Evolutionary conservation across 2,888 invertebrate genomes (phyloP).

Genomic region (Erebia aethiops): DNA sequence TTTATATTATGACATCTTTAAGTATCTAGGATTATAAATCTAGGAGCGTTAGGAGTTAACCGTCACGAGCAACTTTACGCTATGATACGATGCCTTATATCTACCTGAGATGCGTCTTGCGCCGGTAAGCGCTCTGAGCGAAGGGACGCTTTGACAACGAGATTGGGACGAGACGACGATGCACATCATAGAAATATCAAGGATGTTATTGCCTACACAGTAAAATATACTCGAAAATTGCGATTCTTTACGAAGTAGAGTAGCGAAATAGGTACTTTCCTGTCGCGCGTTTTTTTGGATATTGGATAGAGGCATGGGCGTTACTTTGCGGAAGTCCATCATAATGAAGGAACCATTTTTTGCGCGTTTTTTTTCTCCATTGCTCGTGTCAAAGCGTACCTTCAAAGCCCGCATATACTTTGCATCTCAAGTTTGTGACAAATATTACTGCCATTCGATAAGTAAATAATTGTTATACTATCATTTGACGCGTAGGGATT

Average conservation of each 20-base stretch:
- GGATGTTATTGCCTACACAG: too few species aligned
- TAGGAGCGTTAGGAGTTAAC: slow-evolving; percentile 52
- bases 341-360: too few species aligned
- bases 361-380: background rate
- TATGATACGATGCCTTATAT: slow-evolving; percentile 73
- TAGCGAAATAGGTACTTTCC: too few species aligned
- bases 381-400: slow-evolving; percentile 6
- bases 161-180: background rate
- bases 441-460: slow-evolving; percentile 80
- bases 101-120: slow-evolving; percentile 50
- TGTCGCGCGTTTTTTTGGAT: background rate
- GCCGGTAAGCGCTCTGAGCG: slow-evolving; percentile 42
- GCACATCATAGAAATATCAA: too few species aligned
- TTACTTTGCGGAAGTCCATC: too few species aligned
- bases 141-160: slow-evolving; percentile 3
- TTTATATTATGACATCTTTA: slow-evolving; percentile 53
- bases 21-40: slow-evolving; percentile 40
- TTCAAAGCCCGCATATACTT: slow-evolving; percentile 39
- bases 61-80: slow-evolving; percentile 55
- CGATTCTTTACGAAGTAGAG: too few species aligned
- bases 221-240: too few species aligned
- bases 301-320: too few species aligned
- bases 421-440: slow-evolving; percentile 65
- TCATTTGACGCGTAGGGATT: slow-evolving; percentile 67
- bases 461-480: slow-evolving; percentile 74